Percentiles rank a stretch among this genome's conserved stretches.
Conservation (phyloP, 2,113 vertebrate species). For the Ophthalmolycus amberensis region DNA sequence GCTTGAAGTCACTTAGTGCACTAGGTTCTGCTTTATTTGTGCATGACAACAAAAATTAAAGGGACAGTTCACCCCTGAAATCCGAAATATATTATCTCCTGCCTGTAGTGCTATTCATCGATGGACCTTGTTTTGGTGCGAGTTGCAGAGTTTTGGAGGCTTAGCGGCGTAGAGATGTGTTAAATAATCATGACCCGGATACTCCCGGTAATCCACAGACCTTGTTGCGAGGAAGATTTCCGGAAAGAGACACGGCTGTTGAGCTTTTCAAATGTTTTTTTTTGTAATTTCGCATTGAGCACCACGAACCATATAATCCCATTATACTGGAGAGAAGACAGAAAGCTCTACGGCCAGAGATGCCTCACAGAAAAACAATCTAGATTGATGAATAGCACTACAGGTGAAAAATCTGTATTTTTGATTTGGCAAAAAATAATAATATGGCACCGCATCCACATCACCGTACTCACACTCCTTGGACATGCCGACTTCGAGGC, state of each 20-base stretch:
- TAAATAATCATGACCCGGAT: neutral
- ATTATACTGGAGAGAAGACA: neutral
- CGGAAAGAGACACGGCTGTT: too few relatives aligned
- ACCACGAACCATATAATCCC: neutral
- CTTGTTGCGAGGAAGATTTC: too few relatives aligned
- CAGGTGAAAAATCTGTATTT: too few relatives aligned
- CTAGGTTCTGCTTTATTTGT: neutral
- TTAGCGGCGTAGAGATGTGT: neutral
- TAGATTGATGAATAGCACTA: too few relatives aligned
- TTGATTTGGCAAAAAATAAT: too few relatives aligned
- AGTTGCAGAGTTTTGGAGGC: neutral
- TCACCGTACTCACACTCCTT: conserved; percentile 90
- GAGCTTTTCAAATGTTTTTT: too few relatives aligned
- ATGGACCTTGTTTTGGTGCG: too few relatives aligned
- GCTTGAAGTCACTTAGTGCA: neutral
- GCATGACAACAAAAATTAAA: neutral
- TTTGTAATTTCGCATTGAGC: too few relatives aligned
- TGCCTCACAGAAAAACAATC: neutral
- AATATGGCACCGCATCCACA: too few relatives aligned
- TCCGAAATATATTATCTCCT: too few relatives aligned
- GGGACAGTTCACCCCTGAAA: neutral
- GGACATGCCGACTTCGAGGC: conserved; percentile 97
- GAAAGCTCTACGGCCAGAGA: neutral
- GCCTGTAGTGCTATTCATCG: too few relatives aligned
- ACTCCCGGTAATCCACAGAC: neutral